Base-by-base conservation (phyloP, 2,113 vertebrate species). In the Ciconia stormi region DNA sequence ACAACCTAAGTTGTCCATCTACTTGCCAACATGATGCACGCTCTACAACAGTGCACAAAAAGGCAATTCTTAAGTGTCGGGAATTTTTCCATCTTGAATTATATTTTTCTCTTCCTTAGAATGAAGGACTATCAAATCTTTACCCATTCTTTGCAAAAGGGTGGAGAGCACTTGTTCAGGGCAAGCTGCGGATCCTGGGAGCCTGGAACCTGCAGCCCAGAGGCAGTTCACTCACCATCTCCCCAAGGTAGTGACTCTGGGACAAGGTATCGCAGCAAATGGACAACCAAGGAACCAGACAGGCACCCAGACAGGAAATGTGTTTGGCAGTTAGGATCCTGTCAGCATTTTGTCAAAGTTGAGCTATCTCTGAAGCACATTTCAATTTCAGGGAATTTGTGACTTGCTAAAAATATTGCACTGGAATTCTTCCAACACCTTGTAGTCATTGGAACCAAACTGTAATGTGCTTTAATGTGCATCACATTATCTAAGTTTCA, bases 371-470 rank as follows among this genome's bases (percentile, higher is more conserved):
- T n/a, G 47, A 90, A 79, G 55, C 47, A 71, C 52, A 55, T 61
- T 82, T 79, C 55, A 20, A 61, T 71, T 95, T 86, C 91, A 86
- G 76, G 49, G 50, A 93, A 82, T 87, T 82, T 40, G 69, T 67
- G 77, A 86, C 62, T 86, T 86, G 53, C 81, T 91, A 79, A 85
- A 91, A 86, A 85, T 86, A 82, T 9, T 79, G 25, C 40, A 65
- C 15, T 89, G 76, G 61, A 86, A 76, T 91, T 52, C 53, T 86
- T 91, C 88, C 88, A 93, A 76, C 27, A 73, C 7, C 34, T 49
- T 47, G 34, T 6, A 86, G 40, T 61, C 70, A 55, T 1, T 71
- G 66, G 52, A 82, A 74, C 52, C 36, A 62, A 87, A 79, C 30
- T 66, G 32, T 56, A 42, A 50, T 7, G 36, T 44, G 36, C 56